phyloP scores from a whole-genome alignment of 2,797 vertebrate species.

The Perdix hodgsoniae region DNA sequence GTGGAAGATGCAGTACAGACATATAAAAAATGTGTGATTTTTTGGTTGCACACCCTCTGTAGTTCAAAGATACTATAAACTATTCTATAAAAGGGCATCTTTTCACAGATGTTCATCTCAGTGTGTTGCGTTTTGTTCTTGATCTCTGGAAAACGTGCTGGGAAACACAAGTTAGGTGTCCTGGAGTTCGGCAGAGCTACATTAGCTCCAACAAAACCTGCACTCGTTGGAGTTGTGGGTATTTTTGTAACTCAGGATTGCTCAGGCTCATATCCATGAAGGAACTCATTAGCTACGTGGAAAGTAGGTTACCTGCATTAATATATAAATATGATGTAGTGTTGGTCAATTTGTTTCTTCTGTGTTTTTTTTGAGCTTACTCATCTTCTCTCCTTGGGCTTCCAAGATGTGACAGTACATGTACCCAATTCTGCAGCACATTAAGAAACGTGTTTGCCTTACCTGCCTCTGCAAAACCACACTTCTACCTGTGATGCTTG shows the following conservation, averaged over 20 bases:
- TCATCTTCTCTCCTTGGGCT: neutral
- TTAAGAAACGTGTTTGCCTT: neutral
- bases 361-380: neutral
- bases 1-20: neutral
- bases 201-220: neutral
- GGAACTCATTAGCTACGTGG: constrained; percentile 63
- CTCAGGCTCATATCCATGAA: constrained; percentile 49
- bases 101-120: neutral
- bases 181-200: neutral
- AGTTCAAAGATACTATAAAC: neutral
- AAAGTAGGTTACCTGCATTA: constrained; percentile 58
- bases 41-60: neutral
- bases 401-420: neutral
- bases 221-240: constrained; percentile 17
- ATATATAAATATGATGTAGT: constrained; percentile 37
- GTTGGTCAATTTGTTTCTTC: neutral
- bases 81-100: neutral
- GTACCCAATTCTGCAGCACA: neutral
- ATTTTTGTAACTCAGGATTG: constrained; percentile 16
- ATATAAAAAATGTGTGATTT: neutral
- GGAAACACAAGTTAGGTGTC: neutral
- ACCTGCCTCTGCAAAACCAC: neutral
- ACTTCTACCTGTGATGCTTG: neutral
- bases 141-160: neutral
- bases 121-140: neutral